Percentiles rank a stretch among this genome's conserved stretches.
Conservation (phyloP, 2,113 vertebrate species). For the Notothenia rossii region DNA sequence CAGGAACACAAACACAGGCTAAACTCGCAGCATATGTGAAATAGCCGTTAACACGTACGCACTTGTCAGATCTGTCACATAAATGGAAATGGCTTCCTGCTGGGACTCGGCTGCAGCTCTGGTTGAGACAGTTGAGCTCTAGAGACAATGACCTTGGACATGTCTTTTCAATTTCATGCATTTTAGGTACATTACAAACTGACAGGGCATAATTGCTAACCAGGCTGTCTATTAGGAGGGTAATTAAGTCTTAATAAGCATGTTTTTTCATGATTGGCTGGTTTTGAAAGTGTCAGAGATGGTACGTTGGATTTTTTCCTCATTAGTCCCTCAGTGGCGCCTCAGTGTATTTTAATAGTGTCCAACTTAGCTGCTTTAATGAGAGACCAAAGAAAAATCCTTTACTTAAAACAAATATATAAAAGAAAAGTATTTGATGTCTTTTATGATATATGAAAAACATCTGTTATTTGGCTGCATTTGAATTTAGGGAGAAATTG, state of each 20-base stretch:
- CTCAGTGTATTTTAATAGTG: not conserved
- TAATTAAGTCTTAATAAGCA: slow-evolving; percentile 31
- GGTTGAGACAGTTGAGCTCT: slow-evolving; percentile 25
- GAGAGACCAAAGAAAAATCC: not conserved
- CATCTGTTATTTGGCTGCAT: not conserved
- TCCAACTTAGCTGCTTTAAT: slow-evolving; percentile 28
- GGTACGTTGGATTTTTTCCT: slow-evolving; percentile 25
- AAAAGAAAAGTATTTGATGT: not conserved
- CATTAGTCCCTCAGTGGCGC: slow-evolving; percentile 25
- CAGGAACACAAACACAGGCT: not conserved
- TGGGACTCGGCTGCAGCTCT: slow-evolving; percentile 3
- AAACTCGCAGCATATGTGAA: slow-evolving; percentile 42
- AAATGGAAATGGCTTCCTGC: slow-evolving; percentile 57
- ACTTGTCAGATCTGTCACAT: slow-evolving; percentile 54
- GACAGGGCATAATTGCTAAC: slow-evolving; percentile 60
- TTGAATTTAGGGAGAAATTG: not conserved
- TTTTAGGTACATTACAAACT: slow-evolving; percentile 46
- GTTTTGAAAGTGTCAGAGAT: slow-evolving; percentile 33
- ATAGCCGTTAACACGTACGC: slow-evolving; percentile 33
- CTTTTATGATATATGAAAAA: not conserved
- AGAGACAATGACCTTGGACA: slow-evolving; percentile 52
- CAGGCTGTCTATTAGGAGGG: not conserved
- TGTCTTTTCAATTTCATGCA: slow-evolving; percentile 53
- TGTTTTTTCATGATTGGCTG: slow-evolving; percentile 19
- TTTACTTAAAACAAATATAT: not conserved